phyloP scores from a whole-genome alignment of 2,113 vertebrate species.

The Pachypanchax playfairii region DNA sequence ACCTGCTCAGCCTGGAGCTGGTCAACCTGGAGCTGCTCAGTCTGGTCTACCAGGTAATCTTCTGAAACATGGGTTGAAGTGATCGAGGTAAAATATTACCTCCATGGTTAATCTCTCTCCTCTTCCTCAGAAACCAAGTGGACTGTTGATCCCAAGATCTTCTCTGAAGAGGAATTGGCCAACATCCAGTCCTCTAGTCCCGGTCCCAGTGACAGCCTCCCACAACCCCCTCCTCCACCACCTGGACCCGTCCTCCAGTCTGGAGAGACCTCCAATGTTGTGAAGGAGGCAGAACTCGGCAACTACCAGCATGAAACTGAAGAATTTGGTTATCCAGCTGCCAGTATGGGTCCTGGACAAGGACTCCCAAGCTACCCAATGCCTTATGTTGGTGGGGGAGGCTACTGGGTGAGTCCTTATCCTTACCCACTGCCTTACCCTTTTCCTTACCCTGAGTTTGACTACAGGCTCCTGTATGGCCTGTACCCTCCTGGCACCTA shows the following conservation, averaged over 20 bases:
- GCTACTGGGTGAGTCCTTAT: background rate
- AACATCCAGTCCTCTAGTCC: background rate
- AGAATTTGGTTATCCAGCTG: conserved; percentile 4
- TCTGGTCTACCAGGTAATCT: background rate
- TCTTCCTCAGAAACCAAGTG: background rate
- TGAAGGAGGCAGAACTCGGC: conserved; percentile 7
- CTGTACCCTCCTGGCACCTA: conserved; percentile 34
- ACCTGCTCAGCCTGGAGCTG: background rate
- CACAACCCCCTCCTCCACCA: background rate
- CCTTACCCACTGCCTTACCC: background rate
- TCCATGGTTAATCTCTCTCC: no score
- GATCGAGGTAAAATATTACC: no score
- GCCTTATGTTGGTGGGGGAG: background rate
- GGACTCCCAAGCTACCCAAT: accelerated
- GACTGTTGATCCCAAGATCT: background rate
- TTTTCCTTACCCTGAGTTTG: conserved; percentile 1
- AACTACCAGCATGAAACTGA: background rate
- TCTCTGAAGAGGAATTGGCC: background rate
- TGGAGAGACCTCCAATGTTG: conserved; percentile 28
- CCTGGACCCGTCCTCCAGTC: background rate
- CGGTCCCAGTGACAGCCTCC: no score
- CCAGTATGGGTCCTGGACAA: background rate
- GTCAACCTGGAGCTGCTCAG: background rate
- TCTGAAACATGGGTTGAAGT: no score
- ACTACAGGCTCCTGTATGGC: conserved; percentile 35